Evolutionary conservation across 2,888 invertebrate species (phyloP).

Genomic region (Beris chalybata): DNA sequence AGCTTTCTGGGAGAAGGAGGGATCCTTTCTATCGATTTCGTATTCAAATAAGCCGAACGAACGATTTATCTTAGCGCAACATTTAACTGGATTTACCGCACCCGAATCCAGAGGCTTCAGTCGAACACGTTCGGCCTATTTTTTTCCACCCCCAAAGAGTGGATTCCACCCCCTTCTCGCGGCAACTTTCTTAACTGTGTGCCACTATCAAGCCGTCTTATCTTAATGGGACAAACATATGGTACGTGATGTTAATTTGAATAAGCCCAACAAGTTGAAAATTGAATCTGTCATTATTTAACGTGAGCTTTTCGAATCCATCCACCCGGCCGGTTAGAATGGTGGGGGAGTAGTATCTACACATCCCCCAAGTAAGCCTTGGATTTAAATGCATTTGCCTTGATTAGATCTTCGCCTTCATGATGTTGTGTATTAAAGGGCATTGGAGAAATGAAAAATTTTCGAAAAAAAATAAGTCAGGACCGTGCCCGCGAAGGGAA

Average conservation of each 20-base stretch:
- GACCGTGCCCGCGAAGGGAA: constrained; percentile 1
- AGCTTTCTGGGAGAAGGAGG: constrained; percentile 39
- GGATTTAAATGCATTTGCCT: constrained; percentile 36
- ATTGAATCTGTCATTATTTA: constrained; percentile 37
- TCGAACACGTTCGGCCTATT: too few relatives aligned
- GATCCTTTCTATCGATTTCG: constrained; percentile 19
- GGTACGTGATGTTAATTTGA: constrained; percentile 39
- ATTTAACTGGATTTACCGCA: too few relatives aligned
- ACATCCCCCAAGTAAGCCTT: constrained; percentile 31
- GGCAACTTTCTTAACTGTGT: not conserved
- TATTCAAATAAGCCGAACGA: constrained; percentile 24
- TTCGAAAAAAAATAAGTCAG: constrained; percentile 4
- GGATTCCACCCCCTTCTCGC: not conserved
- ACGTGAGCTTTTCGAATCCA: constrained; percentile 4
- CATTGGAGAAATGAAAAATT: not conserved
- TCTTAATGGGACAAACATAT: constrained; percentile 39
- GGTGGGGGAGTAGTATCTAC: not conserved
- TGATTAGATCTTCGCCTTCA: constrained; percentile 34
- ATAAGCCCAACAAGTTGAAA: constrained; percentile 40
- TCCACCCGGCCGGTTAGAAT: not conserved
- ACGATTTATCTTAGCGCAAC: constrained; percentile 1
- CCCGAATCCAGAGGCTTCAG: too few relatives aligned
- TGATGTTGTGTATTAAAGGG: constrained; percentile 9
- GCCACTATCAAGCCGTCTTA: constrained; percentile 36
- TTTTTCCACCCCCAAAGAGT: too few relatives aligned